Evolutionary conservation across 2,797 vertebrate genomes (phyloP).

Genomic region (Chiropotes sagulatus): DNA sequence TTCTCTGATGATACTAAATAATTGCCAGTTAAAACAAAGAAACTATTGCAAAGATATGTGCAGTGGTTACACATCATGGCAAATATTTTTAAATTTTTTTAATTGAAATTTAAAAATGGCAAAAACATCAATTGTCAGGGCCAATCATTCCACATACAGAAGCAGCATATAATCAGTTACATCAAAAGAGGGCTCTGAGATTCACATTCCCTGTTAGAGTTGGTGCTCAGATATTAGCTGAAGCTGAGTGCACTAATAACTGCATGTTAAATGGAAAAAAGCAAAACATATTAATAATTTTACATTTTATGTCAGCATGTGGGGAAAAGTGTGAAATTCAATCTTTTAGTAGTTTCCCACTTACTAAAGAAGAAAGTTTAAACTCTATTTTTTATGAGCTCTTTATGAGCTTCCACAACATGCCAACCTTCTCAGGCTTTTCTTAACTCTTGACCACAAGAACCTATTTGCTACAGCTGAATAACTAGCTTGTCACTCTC

Average conservation of each 20-base stretch:
- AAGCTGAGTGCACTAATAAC: background rate
- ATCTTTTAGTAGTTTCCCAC: background rate
- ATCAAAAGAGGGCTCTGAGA: background rate
- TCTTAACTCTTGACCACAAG: background rate
- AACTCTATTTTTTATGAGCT: background rate
- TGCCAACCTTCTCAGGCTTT: background rate
- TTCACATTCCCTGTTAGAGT: background rate
- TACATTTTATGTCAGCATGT: background rate
- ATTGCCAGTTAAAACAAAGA: background rate
- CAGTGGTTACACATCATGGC: background rate
- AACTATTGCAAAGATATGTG: background rate
- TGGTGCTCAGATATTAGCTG: background rate
- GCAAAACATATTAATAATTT: background rate
- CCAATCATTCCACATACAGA: background rate
- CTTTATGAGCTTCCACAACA: background rate
- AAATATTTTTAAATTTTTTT: background rate
- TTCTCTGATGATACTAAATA: constrained; percentile 14
- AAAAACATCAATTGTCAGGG: background rate
- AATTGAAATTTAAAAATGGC: background rate
- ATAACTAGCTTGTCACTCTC: background rate
- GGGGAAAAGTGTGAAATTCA: background rate
- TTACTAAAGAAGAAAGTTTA: background rate
- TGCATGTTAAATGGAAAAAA: background rate
- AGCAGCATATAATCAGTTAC: background rate
- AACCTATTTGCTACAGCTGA: background rate